These are phyloP conservation scores for Netelia melanura DNA, from an alignment of 2,888 invertebrate species.

Conservation along the genomic window DNA sequence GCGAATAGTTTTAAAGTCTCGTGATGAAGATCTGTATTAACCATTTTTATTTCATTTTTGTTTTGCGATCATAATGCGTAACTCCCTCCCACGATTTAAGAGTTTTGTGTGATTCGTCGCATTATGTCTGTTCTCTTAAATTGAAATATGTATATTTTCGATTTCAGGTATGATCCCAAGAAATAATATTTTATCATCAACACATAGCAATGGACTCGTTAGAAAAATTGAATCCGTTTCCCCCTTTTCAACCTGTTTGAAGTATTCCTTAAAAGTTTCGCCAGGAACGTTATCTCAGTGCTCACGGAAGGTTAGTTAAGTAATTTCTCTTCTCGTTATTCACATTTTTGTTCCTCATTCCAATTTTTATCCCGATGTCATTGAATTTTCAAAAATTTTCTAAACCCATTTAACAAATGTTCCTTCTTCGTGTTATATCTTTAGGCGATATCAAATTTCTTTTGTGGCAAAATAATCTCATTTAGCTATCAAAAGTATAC, in stretches of 20 bases:
- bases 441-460: not conserved
- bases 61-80: not conserved
- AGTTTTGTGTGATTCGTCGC: not conserved
- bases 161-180: slow-evolving; percentile 48
- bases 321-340: not conserved
- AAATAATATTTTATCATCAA: slow-evolving; percentile 36
- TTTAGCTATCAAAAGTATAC: not conserved
- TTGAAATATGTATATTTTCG: not conserved
- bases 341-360: not conserved
- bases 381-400: no score
- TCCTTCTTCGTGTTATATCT: not conserved
- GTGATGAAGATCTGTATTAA: not conserved
- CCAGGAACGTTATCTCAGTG: slow-evolving; percentile 25
- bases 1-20: not conserved
- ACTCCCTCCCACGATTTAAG: not conserved
- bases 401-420: not conserved
- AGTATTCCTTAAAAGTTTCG: slow-evolving; percentile 13
- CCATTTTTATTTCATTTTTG: not conserved
- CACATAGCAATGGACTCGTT: slow-evolving; percentile 7
- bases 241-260: slow-evolving; percentile 17
- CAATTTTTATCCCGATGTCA: no score
- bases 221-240: slow-evolving; percentile 27
- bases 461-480: no score
- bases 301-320: slow-evolving; percentile 43
- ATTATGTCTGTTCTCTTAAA: not conserved